Base-by-base conservation (phyloP, 37 sponge, comb jelly and placozoan genomes). In the Chondrosia reniformis region DNA sequence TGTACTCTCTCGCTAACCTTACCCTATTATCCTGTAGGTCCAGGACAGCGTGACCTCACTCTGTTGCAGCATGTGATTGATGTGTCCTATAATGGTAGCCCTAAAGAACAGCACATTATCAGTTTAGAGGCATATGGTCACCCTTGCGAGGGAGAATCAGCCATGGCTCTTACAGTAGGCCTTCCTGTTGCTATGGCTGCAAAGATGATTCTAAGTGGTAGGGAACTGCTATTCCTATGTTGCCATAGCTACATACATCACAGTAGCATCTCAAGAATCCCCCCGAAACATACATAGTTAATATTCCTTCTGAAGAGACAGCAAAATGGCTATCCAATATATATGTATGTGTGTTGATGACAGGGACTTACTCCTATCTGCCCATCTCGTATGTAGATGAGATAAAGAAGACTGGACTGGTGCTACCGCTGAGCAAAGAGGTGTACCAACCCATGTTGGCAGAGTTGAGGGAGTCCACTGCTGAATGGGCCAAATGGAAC, bases 151-250 rank as follows among this genome's bases (percentile, higher is more conserved):
- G 78, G 89, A 0, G 76, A 79, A 78, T 87, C 86, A 9, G 99
- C 99, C 7, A 97, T 97, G 99, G 89, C 95, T 13, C 76, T 77
- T 66, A 64, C 77, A 46, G 99, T 97, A 5, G 99, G 99, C 9
- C 46, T 80, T 41, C 93, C 99, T 1, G 73, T 89, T 41, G 99
- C 91, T 66, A 97, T 97, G 32, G 93, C 91, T 38, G 88, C 95
- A 6, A 87, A 88, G 43, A 67, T 95, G 83, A 84, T 97, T 36
- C 56, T 91, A 7, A 24, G 45, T 41, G 91, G 91, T 91, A 39
- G 57, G 83, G 59, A 0, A 10, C 33, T 1, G 28, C 10, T 19
- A 15, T 49, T 19, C 52, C 10, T 49, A 15, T 49, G 52, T 19
- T 49, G 52, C 15, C 10, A 49, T 49, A 49, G 15, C 52, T 19